Percentiles rank a stretch among this genome's conserved stretches.
Evolutionary conservation across 2,888 invertebrate species (phyloP).

Genomic region (Ecliptopera silaceata): DNA sequence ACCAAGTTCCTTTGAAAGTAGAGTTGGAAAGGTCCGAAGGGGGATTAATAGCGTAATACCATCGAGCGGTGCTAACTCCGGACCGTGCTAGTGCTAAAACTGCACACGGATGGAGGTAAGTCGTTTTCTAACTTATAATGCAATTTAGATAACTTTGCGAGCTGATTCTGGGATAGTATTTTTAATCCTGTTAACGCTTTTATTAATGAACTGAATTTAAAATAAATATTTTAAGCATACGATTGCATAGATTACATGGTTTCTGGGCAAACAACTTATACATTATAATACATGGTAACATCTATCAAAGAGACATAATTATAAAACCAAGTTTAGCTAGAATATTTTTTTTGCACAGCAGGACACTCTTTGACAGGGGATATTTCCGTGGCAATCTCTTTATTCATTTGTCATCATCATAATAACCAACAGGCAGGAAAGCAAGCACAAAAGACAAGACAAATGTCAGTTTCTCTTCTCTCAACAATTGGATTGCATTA

Average conservation of each 20-base stretch:
- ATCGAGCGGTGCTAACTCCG: constrained; percentile 22
- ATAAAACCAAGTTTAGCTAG: neutral
- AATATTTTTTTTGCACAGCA: neutral
- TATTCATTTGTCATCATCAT: constrained; percentile 33
- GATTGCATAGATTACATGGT: neutral
- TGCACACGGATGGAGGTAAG: constrained; percentile 40
- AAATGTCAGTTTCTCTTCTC: constrained; percentile 65
- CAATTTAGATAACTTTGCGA: constrained; percentile 43
- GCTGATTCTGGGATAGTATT: constrained; percentile 35
- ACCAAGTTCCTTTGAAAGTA: constrained; percentile 26
- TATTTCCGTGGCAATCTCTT: constrained; percentile 5
- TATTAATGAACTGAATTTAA: too few relatives aligned
- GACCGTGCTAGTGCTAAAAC: constrained; percentile 26
- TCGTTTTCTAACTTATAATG: constrained; percentile 50
- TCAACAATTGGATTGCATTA: constrained; percentile 73
- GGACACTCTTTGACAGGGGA: constrained; percentile 11
- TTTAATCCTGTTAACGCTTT: neutral
- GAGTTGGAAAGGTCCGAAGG: constrained; percentile 29
- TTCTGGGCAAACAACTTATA: too few relatives aligned
- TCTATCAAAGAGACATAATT: neutral
- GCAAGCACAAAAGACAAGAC: constrained; percentile 62
- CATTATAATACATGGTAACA: too few relatives aligned
- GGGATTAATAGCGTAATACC: constrained; percentile 30
- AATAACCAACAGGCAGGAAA: constrained; percentile 43
- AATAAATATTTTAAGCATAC: too few relatives aligned